These are phyloP conservation scores for Tupiocoris notatus DNA, from an alignment of 2,888 invertebrate species.

Conservation along the genomic window DNA sequence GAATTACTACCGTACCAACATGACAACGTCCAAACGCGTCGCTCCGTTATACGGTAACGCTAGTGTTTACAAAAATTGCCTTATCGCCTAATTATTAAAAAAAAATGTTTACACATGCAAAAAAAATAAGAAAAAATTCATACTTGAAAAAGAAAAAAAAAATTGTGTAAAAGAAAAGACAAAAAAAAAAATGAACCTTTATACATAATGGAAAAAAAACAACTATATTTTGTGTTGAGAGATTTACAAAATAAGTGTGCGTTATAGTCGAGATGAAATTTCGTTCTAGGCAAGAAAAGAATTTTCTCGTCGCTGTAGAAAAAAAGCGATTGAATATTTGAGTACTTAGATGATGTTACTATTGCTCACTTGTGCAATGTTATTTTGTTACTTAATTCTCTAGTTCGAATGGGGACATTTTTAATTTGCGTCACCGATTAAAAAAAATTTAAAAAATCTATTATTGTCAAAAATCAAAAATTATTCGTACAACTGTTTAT, in stretches of 20 bases:
- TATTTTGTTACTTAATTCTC: not conserved
- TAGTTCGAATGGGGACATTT: no score
- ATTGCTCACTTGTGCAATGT: not conserved
- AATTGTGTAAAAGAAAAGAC: not conserved
- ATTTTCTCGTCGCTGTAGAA: not conserved
- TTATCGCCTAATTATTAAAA: constrained; percentile 34
- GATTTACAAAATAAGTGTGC: constrained; percentile 29
- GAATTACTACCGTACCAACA: constrained; percentile 25
- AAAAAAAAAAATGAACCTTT: not conserved
- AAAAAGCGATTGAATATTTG: not conserved
- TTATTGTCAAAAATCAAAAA: no score
- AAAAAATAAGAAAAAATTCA: constrained; percentile 17
- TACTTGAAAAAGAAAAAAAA: no score
- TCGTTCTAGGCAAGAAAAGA: not conserved
- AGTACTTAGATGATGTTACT: not conserved
- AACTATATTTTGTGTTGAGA: constrained; percentile 37
- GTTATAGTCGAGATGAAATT: constrained; percentile 26
- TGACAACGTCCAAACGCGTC: constrained; percentile 10
- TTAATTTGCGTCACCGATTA: no score
- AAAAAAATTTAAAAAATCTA: no score
- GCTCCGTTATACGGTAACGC: not conserved
- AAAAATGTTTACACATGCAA: no score
- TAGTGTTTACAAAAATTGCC: constrained; percentile 19
- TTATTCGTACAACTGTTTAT: no score
- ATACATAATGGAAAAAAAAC: not conserved